Evolutionary conservation across 2,888 invertebrate species (phyloP).

Genomic region (Hyalella azteca): DNA sequence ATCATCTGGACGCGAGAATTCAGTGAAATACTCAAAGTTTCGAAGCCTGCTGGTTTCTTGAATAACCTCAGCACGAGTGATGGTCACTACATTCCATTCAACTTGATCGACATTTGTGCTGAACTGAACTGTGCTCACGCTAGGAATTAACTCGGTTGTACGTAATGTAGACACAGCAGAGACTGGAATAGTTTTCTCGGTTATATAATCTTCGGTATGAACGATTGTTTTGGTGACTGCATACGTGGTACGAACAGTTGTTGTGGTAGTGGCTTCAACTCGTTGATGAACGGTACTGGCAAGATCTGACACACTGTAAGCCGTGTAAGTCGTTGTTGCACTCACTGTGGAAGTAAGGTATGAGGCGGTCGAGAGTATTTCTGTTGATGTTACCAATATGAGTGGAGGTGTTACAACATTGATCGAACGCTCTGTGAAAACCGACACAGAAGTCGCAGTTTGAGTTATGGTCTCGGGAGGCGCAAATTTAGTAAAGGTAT

Average conservation of each 20-base stretch:
- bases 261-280: not conserved
- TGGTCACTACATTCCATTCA: not conserved
- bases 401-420: slow-evolving; percentile 8
- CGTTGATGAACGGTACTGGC: not conserved
- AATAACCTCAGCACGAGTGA: not conserved
- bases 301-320: not conserved
- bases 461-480: not conserved
- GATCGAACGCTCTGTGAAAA: not conserved
- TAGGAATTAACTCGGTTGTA: not conserved
- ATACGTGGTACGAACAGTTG: not conserved
- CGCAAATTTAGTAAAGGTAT: not conserved
- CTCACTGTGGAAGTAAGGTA: not conserved
- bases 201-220: slow-evolving; percentile 19
- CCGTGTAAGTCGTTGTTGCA: not conserved
- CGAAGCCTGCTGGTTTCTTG: slow-evolving; percentile 10
- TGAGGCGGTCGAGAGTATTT: not conserved
- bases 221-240: not conserved
- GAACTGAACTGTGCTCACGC: not conserved
- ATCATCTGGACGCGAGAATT: not conserved
- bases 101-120: not conserved
- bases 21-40: not conserved
- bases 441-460: slow-evolving; percentile 14
- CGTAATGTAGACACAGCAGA: not conserved
- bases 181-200: not conserved
- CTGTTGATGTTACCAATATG: not conserved